Conservation (phyloP, 2,797 vertebrate species). For the Malacoraja senta region DNA sequence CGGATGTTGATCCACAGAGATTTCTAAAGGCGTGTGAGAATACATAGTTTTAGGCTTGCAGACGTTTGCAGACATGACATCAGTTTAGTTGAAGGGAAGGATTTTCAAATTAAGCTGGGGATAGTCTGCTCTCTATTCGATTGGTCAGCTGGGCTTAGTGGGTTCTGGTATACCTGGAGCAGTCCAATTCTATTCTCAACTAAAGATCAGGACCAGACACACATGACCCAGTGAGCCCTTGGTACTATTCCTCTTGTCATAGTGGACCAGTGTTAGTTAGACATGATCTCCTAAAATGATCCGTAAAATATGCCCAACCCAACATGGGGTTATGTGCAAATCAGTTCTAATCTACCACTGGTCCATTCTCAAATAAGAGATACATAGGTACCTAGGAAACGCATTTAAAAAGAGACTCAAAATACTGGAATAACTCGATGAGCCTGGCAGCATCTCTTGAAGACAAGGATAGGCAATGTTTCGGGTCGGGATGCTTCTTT, state of each 20-base stretch:
- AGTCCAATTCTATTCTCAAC: background rate
- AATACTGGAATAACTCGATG: no score
- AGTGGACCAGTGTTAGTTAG: background rate
- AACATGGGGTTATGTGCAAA: no score
- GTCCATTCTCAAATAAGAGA: background rate
- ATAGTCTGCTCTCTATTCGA: background rate
- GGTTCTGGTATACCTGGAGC: background rate
- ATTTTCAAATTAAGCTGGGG: background rate
- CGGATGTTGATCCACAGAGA: background rate
- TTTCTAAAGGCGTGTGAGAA: background rate
- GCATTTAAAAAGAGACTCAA: no score
- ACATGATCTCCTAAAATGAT: background rate
- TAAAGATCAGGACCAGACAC: background rate
- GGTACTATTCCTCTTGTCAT: background rate
- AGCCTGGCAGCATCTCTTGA: no score
- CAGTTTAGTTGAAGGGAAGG: background rate
- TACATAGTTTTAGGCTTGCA: background rate
- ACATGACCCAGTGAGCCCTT: background rate
- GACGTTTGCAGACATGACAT: background rate
- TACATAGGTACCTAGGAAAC: background rate
- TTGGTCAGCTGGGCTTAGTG: background rate
- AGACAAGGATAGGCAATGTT: no score
- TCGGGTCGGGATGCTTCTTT: no score
- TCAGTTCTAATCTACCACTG: background rate
- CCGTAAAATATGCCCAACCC: background rate